Base-by-base conservation (phyloP, 2,888 invertebrate species). In the Troides helena region DNA sequence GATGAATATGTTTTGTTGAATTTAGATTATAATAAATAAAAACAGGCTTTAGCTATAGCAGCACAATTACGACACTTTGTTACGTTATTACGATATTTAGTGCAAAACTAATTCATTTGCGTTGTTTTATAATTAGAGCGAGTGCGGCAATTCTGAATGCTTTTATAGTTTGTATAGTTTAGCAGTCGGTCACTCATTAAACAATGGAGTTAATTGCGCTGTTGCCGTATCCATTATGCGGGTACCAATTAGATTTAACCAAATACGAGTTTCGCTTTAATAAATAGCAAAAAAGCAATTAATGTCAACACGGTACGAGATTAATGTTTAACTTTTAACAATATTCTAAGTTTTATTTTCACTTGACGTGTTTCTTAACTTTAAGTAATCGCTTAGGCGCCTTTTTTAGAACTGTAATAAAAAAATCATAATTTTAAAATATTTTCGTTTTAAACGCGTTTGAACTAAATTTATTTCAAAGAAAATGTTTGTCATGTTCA, bases 241-340 rank as follows among this genome's bases (percentile, higher is more conserved):
- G 90, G 90, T 80, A 72, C 84, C 89, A 92, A 92, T 90, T 91
- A 92, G 84, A 89, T 87, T 89, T 87, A 88, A 87, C 87, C 87
- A 85, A 90, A 91, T 91, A 89, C 89, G 90, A 90, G 90, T 80
- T 86, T 85, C 83, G 82, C 85, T 84, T 87, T 87, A 86, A 86
- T 85, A 81, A 82, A 67, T 62, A 62, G 43, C 62, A 61, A 61
- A 61, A 17, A 36, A 36, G n/a, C 61, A 39, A 39, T 39, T 39
- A 39, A 10, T 39, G 10, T 39, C 39, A 39, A 39, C 39, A 8
- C 39, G 39, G 56, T 56, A 56, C 56, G 8, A 56, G n/a, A n/a
- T 18, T 21, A 7, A 21, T 21, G 2, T 8, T 57, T 23, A 23
- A 21, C 21, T 56, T 21, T 57, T 23, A 23, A 57, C 21, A 17